phyloP scores from a whole-genome alignment of 2,797 vertebrate genomes.

The Parauchenoglanis punctatus region DNA sequence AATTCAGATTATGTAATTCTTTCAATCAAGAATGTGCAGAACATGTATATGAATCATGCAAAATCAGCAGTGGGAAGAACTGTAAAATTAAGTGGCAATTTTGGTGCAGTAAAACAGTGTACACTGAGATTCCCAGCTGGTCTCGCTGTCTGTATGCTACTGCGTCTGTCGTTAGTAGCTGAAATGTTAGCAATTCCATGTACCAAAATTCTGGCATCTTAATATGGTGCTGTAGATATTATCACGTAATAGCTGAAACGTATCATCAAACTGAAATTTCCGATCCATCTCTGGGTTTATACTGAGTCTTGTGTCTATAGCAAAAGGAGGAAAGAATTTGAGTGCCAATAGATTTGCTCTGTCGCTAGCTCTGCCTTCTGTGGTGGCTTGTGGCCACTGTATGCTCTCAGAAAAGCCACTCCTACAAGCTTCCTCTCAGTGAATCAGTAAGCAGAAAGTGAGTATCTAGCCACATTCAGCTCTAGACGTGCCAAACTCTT shows the following conservation, averaged over 20 bases:
- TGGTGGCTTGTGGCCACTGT: not conserved
- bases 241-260: not conserved
- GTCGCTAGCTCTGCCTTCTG: not conserved
- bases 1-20: too few relatives aligned
- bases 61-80: not conserved
- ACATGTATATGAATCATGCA: not conserved
- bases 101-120: not conserved
- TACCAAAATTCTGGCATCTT: constrained; percentile 22
- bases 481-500: constrained; percentile 2
- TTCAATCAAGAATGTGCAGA: not conserved
- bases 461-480: not conserved
- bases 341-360: not conserved
- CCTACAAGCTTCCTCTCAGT: not conserved
- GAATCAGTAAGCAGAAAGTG: not conserved
- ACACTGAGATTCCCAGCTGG: not conserved
- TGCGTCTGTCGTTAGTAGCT: not conserved
- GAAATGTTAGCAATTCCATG: not conserved
- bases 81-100: not conserved
- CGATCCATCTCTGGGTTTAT: not conserved
- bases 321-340: not conserved
- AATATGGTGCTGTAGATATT: not conserved
- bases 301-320: not conserved
- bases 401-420: not conserved
- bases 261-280: not conserved
- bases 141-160: not conserved